Conservation (phyloP, 1,140 invertebrate species). For the Brachionus sp. region DNA sequence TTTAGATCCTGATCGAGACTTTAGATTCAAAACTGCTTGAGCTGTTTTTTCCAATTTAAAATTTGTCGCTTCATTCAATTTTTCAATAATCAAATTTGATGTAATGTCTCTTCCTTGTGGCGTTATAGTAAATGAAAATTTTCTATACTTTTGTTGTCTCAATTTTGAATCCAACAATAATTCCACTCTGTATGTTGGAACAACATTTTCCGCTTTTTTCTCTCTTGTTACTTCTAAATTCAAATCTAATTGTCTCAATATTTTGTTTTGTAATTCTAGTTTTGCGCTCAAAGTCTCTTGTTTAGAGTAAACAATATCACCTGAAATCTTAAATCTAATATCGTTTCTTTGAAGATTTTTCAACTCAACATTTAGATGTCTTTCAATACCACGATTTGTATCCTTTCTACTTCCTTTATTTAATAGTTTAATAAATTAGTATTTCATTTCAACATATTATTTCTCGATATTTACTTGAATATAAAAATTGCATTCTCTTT, state of each 20-base stretch:
- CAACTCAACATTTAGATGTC: slow-evolving; percentile 19
- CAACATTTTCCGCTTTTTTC: background rate
- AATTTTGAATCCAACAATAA: background rate
- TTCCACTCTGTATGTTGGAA: slow-evolving; percentile 18
- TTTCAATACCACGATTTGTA: slow-evolving; percentile 17
- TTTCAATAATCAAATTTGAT: background rate
- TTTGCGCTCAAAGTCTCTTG: background rate
- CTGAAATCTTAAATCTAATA: slow-evolving; percentile 16
- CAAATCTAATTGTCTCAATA: slow-evolving; percentile 14
- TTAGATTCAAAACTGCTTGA: background rate
- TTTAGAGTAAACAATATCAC: slow-evolving; percentile 19
- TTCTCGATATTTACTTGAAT: background rate
- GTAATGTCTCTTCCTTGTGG: background rate
- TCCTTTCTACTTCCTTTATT: background rate
- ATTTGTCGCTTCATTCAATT: background rate
- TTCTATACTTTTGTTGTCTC: background rate
- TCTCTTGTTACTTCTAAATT: background rate
- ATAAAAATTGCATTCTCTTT: background rate
- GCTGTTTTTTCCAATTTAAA: background rate
- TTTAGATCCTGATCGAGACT: background rate
- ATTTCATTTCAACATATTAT: background rate
- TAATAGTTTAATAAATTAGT: background rate
- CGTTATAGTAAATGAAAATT: background rate
- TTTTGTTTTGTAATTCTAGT: slow-evolving; percentile 9
- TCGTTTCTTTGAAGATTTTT: background rate